Evolutionary conservation across 2,113 vertebrate species (phyloP), one percentile per base, ranked within the genome.

Genomic region (Circaetus cinerascens): DNA sequence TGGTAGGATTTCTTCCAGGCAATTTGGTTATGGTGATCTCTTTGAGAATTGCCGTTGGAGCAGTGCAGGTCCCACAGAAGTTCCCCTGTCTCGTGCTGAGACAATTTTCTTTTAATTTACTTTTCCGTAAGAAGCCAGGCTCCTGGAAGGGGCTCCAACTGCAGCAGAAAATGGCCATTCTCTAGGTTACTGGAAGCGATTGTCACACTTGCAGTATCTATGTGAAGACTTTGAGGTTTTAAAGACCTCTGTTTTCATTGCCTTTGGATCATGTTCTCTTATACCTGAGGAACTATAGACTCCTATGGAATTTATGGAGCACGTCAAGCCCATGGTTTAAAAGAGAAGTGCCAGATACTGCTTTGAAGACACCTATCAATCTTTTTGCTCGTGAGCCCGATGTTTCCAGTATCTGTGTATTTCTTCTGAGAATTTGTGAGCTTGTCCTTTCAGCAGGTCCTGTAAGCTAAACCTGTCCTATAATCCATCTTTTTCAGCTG

Each of bases 121-220:
- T 68, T 62, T 32, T 41, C 56, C 13, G 13, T 32, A 8, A 19
- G 46, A 36, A 66, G 62, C 40, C 15, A 7, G 22, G 62, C 36
- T 62, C 21, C 67, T 81, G 51, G n/a, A 34, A 36, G 29, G 30
- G 51, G 25, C 15, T 62, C 38, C 25, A 16, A 0, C 13, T 9
- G 29, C 56, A 72, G 38, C 74, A 51, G 25, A 6, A n/a, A 4
- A 4, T 1, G 29, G 34, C 20, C 1, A 0, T 29, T 41, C 38
- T 19, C 29, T 5, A 5, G 22, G 32, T 23, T 27, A 4, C 30
- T 26, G 60, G 40, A 18, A 46, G 20, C 1, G 1, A 15, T 10
- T 12, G 64, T 18, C 60, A 13, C 22, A 0, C 51, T 11, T 25
- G 55, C 36, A 43, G 27, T 36, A 23, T 20, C 59, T 48, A 1